Conservation (phyloP, 35 echinoderm and acorn worm genomes). For the Apostichopus parvimensis region DNA sequence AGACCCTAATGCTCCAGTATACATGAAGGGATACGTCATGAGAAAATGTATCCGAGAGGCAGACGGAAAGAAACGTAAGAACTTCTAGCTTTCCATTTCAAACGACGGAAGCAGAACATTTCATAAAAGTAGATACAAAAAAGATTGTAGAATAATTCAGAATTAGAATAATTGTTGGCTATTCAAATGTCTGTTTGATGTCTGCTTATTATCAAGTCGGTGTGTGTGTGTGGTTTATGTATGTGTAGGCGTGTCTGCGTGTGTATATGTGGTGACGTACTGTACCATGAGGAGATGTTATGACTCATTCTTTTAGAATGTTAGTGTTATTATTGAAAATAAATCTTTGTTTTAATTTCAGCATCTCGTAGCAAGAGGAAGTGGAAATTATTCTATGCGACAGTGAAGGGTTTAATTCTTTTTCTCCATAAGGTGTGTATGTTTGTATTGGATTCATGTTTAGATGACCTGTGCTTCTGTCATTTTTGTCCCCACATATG, state of each 20-base stretch:
- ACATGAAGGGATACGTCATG: slow-evolving; percentile 97
- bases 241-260: no score
- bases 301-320: no score
- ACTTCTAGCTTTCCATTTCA: not conserved
- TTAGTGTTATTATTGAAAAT: not conserved
- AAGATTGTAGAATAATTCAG: no score
- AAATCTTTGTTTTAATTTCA: slow-evolving; percentile 39
- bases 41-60: slow-evolving; percentile 76
- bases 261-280: no score
- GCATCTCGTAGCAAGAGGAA: slow-evolving; percentile 87
- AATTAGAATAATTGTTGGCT: no score
- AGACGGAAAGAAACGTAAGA: slow-evolving; percentile 93
- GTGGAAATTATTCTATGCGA: slow-evolving; percentile 96
- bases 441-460: not conserved
- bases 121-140: no score
- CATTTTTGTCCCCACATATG: no score
- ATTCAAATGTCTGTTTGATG: no score
- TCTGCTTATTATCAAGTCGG: no score
- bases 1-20: slow-evolving; percentile 92
- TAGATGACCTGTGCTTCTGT: not conserved
- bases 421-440: slow-evolving; percentile 94
- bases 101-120: no score
- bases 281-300: no score
- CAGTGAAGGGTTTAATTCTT: slow-evolving; percentile 82
- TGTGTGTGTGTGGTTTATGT: no score